Evolutionary conservation across 2,797 vertebrate genomes (phyloP).

Genomic region (Cichlasoma orientale): DNA sequence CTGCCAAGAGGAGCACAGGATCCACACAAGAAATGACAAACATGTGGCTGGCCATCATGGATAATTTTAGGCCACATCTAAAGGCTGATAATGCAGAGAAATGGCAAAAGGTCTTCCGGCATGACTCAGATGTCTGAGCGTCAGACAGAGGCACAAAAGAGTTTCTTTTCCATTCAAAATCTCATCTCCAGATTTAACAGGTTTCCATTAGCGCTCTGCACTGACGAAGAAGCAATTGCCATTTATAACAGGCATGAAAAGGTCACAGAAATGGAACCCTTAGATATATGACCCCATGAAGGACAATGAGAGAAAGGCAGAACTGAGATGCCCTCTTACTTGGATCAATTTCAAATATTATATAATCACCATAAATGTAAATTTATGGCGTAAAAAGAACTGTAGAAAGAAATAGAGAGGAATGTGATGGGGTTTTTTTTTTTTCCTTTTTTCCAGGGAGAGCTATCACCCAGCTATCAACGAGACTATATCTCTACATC

Average conservation of each 20-base stretch:
- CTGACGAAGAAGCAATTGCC: constrained; percentile 60
- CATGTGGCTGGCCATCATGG: constrained; percentile 44
- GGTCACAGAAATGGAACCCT: constrained; percentile 48
- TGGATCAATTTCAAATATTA: background rate
- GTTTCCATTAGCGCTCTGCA: constrained; percentile 57
- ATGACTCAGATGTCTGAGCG: constrained; percentile 28
- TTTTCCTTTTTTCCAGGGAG: background rate
- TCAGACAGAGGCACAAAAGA: constrained; percentile 29
- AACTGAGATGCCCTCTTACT: constrained; percentile 14
- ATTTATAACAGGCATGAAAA: constrained; percentile 73
- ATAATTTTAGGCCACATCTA: constrained; percentile 51
- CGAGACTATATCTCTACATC: constrained; percentile 3
- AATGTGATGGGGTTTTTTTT: background rate
- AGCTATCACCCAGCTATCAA: background rate
- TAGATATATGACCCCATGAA: constrained; percentile 52
- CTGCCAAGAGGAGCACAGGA: constrained; percentile 47
- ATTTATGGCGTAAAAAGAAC: background rate
- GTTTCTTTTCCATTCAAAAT: constrained; percentile 58
- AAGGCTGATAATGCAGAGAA: constrained; percentile 31
- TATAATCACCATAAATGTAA: background rate
- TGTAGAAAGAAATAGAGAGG: background rate
- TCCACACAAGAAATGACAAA: constrained; percentile 53
- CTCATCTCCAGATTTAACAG: constrained; percentile 67
- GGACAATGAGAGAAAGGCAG: constrained; percentile 33
- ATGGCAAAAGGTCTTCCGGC: constrained; percentile 22